Base-by-base conservation (phyloP, 2,113 vertebrate genomes). In the Campylomormyrus numenius region DNA sequence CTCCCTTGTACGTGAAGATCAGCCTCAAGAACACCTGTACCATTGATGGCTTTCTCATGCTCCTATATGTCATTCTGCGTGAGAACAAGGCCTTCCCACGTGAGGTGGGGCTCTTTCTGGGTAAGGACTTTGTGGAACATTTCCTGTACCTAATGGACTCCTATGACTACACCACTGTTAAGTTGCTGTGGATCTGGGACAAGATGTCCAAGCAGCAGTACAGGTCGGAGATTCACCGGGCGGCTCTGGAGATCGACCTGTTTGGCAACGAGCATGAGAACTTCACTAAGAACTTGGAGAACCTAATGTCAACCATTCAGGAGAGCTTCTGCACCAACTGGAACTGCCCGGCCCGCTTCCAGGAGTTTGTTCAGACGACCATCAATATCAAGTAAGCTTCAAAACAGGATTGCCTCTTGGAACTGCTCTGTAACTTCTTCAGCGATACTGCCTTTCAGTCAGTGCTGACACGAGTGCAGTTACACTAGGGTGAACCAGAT, bases 131-230 rank as follows among this genome's bases (percentile, higher is more conserved):
- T 92, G 94, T 97, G 88, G 96, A 98, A 90, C 95, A 95, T 90
- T 98, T 98, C 93, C 96, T 98, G 49, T 95, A 97, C 92, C 95
- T 97, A 92, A 98, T 98, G 97, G 97, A 98, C 94, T 97, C 96
- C 70, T 98, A 95, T 62, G 96, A 96, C 93, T 98, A 97, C 94
- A 96, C 97, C 92, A 97, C 96, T 0, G 97, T 98, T 85, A 98
- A 98, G 95, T 95, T 98, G 92, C 94, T 98, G 93, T 98, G 97
- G 97, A 97, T 98, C 93, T 97, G 96, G 97, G 96, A 97, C 95
- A 95, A 96, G 93, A 98, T 98, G 97, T 97, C 97, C 62, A 97
- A 97, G 92, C 94, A 94, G 35, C 97, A 97, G 91, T 98, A 98
- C 93, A 97, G 96, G 92, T 97, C 97, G 2, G 94, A 95, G 92